Evolutionary conservation across 2,888 invertebrate species (phyloP).

Genomic region (Scaptomyza cyrtandrae): DNA sequence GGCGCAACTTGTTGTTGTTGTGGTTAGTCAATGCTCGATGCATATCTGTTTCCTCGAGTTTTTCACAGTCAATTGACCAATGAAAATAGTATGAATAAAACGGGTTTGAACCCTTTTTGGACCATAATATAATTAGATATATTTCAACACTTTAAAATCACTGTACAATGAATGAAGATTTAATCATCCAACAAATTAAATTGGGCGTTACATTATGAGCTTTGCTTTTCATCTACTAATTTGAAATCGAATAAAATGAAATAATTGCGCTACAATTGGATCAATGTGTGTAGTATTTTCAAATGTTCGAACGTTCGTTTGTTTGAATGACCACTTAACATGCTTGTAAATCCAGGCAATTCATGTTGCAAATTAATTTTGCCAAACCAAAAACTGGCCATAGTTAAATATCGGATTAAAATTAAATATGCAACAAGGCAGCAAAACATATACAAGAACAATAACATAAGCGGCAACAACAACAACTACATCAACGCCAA

Average conservation of each 20-base stretch:
- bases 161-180: background rate
- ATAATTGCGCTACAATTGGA: constrained; percentile 16
- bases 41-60: constrained; percentile 26
- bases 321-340: constrained; percentile 13
- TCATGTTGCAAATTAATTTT: constrained; percentile 42
- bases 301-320: constrained; percentile 7
- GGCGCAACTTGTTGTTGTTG: constrained; percentile 34
- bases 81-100: constrained; percentile 22
- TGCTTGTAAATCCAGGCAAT: constrained; percentile 13
- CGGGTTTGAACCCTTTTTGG: constrained; percentile 19
- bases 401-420: constrained; percentile 39
- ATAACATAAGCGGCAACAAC: background rate
- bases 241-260: background rate
- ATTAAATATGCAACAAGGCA: constrained; percentile 29
- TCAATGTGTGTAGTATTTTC: background rate
- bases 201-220: background rate
- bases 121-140: background rate
- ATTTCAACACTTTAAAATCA: background rate
- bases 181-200: background rate
- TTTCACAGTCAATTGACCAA: constrained; percentile 69
- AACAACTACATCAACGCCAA: constrained; percentile 1
- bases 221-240: constrained; percentile 11
- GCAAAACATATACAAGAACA: too few species aligned
- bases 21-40: constrained; percentile 13
- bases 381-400: constrained; percentile 25